A percentile compares a stretch with the other conserved stretches of the same genome.
phyloP scores from a whole-genome alignment of 2,113 vertebrate species.

The Hemiscyllium ocellatum region DNA sequence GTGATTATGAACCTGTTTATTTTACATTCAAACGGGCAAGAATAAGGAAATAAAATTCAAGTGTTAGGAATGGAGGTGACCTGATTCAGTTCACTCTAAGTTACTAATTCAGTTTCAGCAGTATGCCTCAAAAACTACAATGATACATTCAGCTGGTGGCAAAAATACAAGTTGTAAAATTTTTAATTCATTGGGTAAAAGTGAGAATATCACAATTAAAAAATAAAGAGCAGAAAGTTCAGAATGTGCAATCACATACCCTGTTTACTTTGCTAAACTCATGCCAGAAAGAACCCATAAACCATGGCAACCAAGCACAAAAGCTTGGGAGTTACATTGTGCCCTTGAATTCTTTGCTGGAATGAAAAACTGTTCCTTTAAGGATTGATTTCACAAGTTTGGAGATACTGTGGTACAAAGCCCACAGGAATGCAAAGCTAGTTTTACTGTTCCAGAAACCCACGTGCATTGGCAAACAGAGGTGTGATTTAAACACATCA shows the following conservation, averaged over 20 bases:
- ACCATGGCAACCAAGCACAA: background rate
- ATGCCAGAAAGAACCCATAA: background rate
- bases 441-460: background rate
- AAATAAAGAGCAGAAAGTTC: background rate
- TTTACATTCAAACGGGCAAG: background rate
- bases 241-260: background rate
- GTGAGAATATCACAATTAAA: background rate
- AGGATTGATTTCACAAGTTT: background rate
- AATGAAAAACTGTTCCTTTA: background rate
- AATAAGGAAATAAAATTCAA: background rate
- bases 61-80: background rate
- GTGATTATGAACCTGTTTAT: background rate
- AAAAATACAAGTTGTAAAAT: background rate
- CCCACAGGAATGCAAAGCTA: background rate
- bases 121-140: background rate
- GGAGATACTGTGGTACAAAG: background rate
- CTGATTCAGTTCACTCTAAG: background rate
- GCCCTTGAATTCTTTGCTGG: background rate
- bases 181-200: background rate
- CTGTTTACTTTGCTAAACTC: background rate
- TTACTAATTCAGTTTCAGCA: background rate
- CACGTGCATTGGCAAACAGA: background rate
- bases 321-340: background rate
- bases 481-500: background rate
- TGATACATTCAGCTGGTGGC: background rate